Evolutionary conservation across 1,140 invertebrate genomes (phyloP), one percentile per base, ranked within the genome.

Genomic region (Trypoxylus dichotomus): DNA sequence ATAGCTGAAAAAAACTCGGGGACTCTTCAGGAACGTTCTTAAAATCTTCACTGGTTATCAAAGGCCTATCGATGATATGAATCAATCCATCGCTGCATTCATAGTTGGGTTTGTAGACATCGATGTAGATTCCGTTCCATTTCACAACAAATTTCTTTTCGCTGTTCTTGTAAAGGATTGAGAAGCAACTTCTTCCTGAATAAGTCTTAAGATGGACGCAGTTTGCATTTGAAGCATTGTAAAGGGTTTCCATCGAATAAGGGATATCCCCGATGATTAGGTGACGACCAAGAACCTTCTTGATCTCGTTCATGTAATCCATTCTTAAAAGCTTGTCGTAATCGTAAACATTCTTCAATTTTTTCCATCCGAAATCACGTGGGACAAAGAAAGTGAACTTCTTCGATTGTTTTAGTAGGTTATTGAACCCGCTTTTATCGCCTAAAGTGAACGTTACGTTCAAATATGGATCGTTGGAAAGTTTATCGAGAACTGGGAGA

Each of bases 61-160:
- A 79, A 3, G 81, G 79, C 8, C 75, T 71, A 24, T 81, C 80
- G 27, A 83, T 79, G 13, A 83, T 32, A 75, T 83, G 83, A 8
- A 83, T 73, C n/a, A 83, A 76, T 15, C 83, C 83, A 76, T 83
- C 79, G 10, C 75, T 80, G 58, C 83, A 83, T 27, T 79, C 76
- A 58, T 83, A 82, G 63, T 83, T 79, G 0, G 81, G 43, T 42
- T 78, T 74, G 13, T 79, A 19, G 1, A 83, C 77, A 41, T 79
- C 75, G 15, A 83, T 81, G 21, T 76, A 76, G 24, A 42, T 76
- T 15, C 76, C 78, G 11, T 78, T 76, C 79, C 82, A 82, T 54
- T 78, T 76, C 10, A 83, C 78, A 10, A 72, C 78, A 60, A 79
- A 82, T 15, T 75, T 75, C 7, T 37, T 72, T 15, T 80, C 79